Evolutionary conservation across 2,113 vertebrate species (phyloP).

Genomic region (Halcyon malimbica): DNA sequence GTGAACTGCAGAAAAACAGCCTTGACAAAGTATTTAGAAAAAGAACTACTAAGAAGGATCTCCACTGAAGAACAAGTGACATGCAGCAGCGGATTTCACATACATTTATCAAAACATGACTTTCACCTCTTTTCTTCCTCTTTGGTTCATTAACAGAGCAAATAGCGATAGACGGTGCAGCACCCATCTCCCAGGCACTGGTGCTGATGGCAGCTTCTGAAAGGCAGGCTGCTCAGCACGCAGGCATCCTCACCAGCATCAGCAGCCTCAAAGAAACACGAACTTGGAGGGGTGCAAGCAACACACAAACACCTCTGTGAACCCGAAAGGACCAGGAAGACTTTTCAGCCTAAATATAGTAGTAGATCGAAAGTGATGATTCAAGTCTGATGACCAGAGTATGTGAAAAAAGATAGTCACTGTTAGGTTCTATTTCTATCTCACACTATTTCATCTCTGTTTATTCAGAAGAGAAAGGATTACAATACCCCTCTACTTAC

Average conservation of each 20-base stretch:
- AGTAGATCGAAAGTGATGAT: constrained; percentile 39
- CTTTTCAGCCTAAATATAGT: constrained; percentile 20
- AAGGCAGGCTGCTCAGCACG: not conserved
- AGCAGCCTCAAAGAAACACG: not conserved
- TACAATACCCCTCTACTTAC: constrained; percentile 18
- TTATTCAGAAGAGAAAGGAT: constrained; percentile 32
- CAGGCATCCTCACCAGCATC: not conserved
- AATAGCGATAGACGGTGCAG: not conserved
- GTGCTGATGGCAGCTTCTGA: accelerated
- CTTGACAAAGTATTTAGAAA: not conserved
- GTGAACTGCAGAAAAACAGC: not conserved
- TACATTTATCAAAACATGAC: not conserved
- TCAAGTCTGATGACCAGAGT: constrained; percentile 1
- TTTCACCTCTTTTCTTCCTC: not conserved
- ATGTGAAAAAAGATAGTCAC: not conserved
- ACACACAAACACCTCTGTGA: not conserved
- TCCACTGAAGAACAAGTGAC: not conserved
- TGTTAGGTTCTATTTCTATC: constrained; percentile 40
- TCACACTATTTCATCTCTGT: constrained; percentile 4
- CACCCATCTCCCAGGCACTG: not conserved
- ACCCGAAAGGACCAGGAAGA: not conserved
- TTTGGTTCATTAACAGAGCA: not conserved
- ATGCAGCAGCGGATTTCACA: not conserved
- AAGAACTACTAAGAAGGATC: not conserved
- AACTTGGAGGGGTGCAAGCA: not conserved